Evolutionary conservation across 2,888 invertebrate genomes (phyloP), one percentile per base, ranked within the genome.

Genomic region (Ophioninae sp.): DNA sequence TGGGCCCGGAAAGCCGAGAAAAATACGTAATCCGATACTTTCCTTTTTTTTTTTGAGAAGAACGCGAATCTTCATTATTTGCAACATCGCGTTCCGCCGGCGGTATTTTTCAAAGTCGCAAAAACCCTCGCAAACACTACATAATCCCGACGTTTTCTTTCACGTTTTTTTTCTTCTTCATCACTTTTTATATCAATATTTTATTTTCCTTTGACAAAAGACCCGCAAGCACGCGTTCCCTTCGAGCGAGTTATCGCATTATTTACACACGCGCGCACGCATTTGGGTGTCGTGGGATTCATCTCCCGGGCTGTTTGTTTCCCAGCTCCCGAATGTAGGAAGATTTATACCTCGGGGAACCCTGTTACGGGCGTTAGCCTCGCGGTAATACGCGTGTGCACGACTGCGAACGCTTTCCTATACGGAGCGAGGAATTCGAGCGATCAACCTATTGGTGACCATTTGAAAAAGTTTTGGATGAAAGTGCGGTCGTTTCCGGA

Each of bases 261-360:
- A 74, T 81, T 67, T 67, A 22, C 22, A 59, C 59, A 20, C 59
- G 59, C 59, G 22, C 22, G 22, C 22, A 22, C 59, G 22, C 20
- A 59, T 22, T 20, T 59, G 9, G 20, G 59, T 22, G 59, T 22
- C 51, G 13, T 51, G 51, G 20, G 22, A 59, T 59, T 59, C 59
- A 22, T 59, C 59, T 22, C 20, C 59, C 59, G 59, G 9, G 22
- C 51, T 20, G 59, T 59, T 22, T 59, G 59, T 59, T 22, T 59
- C 59, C 22, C 59, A 59, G 59, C 59, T 59, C 22, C 59, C 59
- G 59, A 59, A 59, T 22, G 59, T 22, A 20, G 20, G 59, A 59
- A 22, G 59, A 59, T 59, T 59, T 59, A 59, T 59, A 59, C 59
- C 59, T 59, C 22, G 59, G 20, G 59, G 22, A 9, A 59, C 20